phyloP scores from a whole-genome alignment of 2,797 vertebrate genomes.

The Bradypus variegatus region DNA sequence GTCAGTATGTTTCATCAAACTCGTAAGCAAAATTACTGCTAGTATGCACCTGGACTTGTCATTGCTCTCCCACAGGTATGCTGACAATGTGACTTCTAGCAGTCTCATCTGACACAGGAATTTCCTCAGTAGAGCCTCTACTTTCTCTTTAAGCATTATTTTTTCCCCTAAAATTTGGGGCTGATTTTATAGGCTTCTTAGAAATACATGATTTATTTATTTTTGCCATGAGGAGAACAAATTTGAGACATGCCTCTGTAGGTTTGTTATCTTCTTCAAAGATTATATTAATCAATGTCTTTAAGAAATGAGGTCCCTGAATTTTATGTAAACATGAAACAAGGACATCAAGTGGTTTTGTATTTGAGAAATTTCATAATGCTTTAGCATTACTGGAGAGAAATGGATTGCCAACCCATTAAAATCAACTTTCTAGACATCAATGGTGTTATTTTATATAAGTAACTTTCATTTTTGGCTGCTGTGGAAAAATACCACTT shows the following conservation, averaged over 20 bases:
- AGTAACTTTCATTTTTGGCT: not conserved
- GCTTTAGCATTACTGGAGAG: not conserved
- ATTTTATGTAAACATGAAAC: not conserved
- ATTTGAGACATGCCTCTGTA: not conserved
- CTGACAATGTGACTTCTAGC: not conserved
- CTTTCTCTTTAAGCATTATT: not conserved
- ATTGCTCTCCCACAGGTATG: accelerated
- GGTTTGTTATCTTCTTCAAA: not conserved
- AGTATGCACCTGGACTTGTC: not conserved
- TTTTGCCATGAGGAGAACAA: not conserved
- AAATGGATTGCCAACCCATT: not conserved
- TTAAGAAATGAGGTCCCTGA: not conserved
- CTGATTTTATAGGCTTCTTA: not conserved
- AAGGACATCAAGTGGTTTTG: not conserved
- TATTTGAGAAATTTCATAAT: not conserved
- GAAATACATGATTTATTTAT: not conserved
- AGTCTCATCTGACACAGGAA: not conserved
- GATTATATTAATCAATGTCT: not conserved
- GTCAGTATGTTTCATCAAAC: not conserved
- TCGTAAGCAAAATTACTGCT: not conserved
- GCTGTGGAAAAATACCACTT: not conserved
- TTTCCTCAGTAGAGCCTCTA: not conserved
- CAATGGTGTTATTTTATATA: not conserved
- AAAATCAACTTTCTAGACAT: not conserved
- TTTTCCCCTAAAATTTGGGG: not conserved